Evolutionary conservation across 2,113 vertebrate species (phyloP), one percentile per base, ranked within the genome.

Genomic region (Anguilla japonica): DNA sequence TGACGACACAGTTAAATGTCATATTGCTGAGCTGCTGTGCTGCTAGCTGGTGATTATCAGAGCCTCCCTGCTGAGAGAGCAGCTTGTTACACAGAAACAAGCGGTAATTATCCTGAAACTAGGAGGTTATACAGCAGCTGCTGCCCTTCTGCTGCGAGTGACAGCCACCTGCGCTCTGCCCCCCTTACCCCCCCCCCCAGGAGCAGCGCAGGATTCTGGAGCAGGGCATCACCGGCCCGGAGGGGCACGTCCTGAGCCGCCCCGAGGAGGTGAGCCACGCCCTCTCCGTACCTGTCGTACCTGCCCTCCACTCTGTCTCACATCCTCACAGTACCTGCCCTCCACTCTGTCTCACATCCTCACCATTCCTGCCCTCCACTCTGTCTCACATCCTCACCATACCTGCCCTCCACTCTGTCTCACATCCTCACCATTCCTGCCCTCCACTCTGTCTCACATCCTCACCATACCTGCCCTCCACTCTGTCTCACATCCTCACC

Each of bases 141-240:
- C 79, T 6, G 29, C 3, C n/a, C n/a, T 2, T 7, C 79, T 29
- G 40, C 56, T 20, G 18, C 53, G 15, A 60, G 22, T 67, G 18
- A 22, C 57, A 11, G 20, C 79, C 26, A 81, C 1, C 41, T 63
- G 41, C 13, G 56, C 18, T 40, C 50, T 26, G 2, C 26, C n/a
- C 15, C 9, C 56, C 80, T 22, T 88, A 41, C 83, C n/a, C 91
- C 83, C n/a, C 53, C n/a, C 20, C 39, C 84, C 85, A 99, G 98
- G 98, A 99, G 87, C 98, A 99, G 94, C 97, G 95, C 41, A 94
- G 97, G 92, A 97, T 99, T 88, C 93, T 99, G 93, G 97, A 98
- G 9, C 93, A 98, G 94, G 98, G 98, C 7, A 99, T 99, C 94
- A 98, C 97, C 0, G 98, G 98, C n/a, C 98, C 98, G 0, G 98